Evolutionary conservation across 2,113 vertebrate species (phyloP).

Genomic region (Megaceryle maxima): DNA sequence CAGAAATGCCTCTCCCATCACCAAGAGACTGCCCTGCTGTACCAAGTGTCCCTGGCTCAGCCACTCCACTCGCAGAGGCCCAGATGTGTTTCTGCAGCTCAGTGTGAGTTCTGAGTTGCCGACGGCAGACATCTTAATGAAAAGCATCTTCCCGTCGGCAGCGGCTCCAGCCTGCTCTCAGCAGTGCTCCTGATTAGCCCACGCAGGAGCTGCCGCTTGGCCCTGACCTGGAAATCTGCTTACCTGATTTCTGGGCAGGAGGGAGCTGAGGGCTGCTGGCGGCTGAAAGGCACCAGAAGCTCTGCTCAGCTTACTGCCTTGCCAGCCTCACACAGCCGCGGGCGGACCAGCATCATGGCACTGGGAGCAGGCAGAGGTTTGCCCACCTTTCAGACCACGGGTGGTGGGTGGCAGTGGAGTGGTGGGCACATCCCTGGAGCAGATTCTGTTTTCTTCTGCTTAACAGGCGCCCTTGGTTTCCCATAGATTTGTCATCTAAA

Average conservation of each 20-base stretch:
- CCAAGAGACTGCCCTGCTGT: accelerated
- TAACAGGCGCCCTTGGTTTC: background rate
- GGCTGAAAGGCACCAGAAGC: background rate
- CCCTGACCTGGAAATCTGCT: background rate
- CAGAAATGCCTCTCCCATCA: background rate
- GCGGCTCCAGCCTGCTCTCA: conserved; percentile 23
- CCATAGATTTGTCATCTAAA: background rate
- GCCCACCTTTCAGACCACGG: background rate
- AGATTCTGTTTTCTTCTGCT: conserved; percentile 18
- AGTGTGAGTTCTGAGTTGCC: background rate
- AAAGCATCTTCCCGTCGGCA: conserved; percentile 23
- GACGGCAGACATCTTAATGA: conserved; percentile 12
- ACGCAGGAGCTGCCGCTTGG: background rate
- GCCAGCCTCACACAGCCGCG: background rate
- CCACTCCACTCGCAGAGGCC: background rate
- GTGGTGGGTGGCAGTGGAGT: background rate
- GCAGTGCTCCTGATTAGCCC: conserved; percentile 23
- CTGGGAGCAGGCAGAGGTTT: background rate
- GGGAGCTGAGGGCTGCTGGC: background rate
- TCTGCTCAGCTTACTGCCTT: background rate
- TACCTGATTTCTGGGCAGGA: background rate
- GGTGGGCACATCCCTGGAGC: accelerated
- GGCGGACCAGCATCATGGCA: accelerated
- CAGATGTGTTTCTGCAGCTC: background rate
- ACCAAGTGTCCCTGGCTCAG: background rate